phyloP scores from a whole-genome alignment of 1,140 invertebrate species.

The Ceratina japonica region DNA sequence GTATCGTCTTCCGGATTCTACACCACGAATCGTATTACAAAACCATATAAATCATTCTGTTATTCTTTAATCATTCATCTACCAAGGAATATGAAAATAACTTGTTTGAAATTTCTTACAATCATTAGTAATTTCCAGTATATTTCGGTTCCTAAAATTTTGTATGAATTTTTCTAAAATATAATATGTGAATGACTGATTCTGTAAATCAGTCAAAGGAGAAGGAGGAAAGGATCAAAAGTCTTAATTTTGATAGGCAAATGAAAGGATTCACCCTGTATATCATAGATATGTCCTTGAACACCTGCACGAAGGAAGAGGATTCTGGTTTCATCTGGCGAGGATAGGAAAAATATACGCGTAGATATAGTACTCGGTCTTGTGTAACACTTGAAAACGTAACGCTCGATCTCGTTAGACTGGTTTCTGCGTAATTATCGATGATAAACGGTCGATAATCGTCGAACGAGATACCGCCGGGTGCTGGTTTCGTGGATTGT shows the following conservation, averaged over 20 bases:
- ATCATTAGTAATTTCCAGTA: no score
- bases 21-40: not conserved
- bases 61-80: no score
- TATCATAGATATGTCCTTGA: slow-evolving; percentile 10
- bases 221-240: no score
- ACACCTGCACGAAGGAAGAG: slow-evolving; percentile 1
- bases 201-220: no score
- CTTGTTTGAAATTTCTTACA: no score
- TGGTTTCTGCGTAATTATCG: slow-evolving; percentile 25
- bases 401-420: slow-evolving; percentile 11
- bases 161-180: no score
- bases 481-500: not conserved
- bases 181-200: no score
- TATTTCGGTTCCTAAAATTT: no score
- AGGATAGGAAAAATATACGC: slow-evolving; percentile 12
- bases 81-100: no score
- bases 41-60: no score
- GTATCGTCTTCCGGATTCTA: slow-evolving; percentile 24
- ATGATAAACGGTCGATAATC: slow-evolving; percentile 21
- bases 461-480: not conserved
- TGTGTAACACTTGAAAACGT: slow-evolving; percentile 23
- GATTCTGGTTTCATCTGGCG: slow-evolving; percentile 4
- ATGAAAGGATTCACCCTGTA: no score
- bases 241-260: no score
- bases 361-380: not conserved